phyloP scores from a whole-genome alignment of 1,140 invertebrate genomes.

The Phortica variegata region DNA sequence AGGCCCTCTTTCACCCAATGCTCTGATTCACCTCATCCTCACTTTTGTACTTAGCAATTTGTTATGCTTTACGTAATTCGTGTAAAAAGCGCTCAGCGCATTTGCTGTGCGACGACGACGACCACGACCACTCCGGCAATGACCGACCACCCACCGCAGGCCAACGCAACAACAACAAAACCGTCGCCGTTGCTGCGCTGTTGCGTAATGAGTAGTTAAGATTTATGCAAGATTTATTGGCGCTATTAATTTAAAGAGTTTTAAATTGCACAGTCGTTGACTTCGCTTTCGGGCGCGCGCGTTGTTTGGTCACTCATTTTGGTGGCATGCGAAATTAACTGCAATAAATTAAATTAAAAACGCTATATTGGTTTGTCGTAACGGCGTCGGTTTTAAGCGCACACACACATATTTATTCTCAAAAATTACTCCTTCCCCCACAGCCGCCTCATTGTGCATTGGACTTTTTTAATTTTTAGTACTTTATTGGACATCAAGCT shows the following conservation, averaged over 20 bases:
- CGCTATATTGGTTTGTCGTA: too few relatives aligned
- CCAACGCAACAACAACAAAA: neutral
- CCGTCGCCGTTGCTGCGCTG: conserved; percentile 27
- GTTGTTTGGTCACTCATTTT: too few relatives aligned
- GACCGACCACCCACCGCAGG: neutral
- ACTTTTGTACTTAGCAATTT: conserved; percentile 34
- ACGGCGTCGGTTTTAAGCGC: too few relatives aligned
- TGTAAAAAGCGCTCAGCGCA: conserved; percentile 31
- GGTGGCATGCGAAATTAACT: too few relatives aligned
- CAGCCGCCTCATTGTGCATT: too few relatives aligned
- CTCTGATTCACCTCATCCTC: neutral
- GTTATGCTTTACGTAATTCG: conserved; percentile 52
- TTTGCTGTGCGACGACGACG: conserved; percentile 19
- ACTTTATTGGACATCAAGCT: too few relatives aligned
- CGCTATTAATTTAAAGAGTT: conserved; percentile 52
- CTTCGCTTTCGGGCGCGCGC: too few relatives aligned
- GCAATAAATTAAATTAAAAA: too few relatives aligned
- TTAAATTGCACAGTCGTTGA: conserved; percentile 23
- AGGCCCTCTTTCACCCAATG: neutral
- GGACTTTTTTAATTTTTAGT: too few relatives aligned
- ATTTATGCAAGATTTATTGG: conserved; percentile 48
- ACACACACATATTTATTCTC: too few relatives aligned
- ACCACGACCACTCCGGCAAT: conserved; percentile 4
- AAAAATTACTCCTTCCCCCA: too few relatives aligned
- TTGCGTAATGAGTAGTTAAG: conserved; percentile 49